Conservation (phyloP, 2,888 invertebrate genomes). For the Thalpophila matura region DNA sequence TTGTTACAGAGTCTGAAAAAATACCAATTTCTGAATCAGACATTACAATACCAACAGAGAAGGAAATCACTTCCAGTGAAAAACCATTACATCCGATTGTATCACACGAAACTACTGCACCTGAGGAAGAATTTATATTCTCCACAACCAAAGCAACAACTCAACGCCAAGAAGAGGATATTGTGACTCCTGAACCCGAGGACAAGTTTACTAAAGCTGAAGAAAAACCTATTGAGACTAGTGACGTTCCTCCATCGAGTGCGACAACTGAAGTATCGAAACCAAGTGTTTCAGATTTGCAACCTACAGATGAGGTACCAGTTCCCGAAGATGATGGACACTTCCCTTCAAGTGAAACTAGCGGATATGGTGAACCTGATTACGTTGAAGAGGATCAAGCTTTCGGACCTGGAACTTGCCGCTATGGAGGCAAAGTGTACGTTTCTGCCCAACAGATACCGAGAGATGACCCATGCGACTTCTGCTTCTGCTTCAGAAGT, state of each 20-base stretch:
- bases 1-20: conserved; percentile 40
- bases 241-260: conserved; percentile 60
- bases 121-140: conserved; percentile 58
- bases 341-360: conserved; percentile 80
- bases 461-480: conserved; percentile 98
- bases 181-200: conserved; percentile 56
- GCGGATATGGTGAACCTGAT: conserved; percentile 91
- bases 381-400: conserved; percentile 95
- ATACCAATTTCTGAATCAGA: conserved; percentile 46
- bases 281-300: conserved; percentile 74
- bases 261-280: conserved; percentile 74
- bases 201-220: conserved; percentile 74
- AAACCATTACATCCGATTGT: conserved; percentile 46
- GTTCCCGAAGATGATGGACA: conserved; percentile 78
- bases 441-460: conserved; percentile 99
- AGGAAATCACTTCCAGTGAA: conserved; percentile 51
- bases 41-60: conserved; percentile 33
- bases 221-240: conserved; percentile 69
- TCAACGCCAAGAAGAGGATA: conserved; percentile 60
- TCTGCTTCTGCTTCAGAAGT: conserved; percentile 99
- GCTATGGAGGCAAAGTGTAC: conserved; percentile 97
- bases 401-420: conserved; percentile 97
- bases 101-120: conserved; percentile 46
- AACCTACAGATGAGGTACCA: conserved; percentile 79
- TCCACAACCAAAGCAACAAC: conserved; percentile 55